Base-by-base conservation (phyloP, 2,113 vertebrate species). In the Anoura caudifer region DNA sequence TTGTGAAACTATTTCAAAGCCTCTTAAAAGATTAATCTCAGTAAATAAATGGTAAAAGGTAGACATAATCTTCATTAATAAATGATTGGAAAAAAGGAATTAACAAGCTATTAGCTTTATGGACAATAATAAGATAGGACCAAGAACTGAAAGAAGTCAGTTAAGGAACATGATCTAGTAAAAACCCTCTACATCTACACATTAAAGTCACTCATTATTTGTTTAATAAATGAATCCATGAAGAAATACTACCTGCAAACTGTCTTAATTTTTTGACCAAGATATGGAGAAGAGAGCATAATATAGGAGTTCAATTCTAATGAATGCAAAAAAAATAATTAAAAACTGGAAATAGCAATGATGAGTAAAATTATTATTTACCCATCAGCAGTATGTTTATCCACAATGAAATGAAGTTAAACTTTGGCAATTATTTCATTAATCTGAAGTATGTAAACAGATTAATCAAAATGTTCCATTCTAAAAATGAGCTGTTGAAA, bases 391-490 rank as follows among this genome's bases (percentile, higher is more conserved):
- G 33, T 76, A 19, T 95, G 59, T 92, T 95, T 95, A 90, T 67
- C 72, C 43, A 84, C 63, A 86, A 82, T 67, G n/a, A 69, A 94
- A 79, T 87, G 59, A 93, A n/a, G 79, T 91, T 69, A 79, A 47
- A 73, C 54, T 80, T 41, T 80, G 33, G 65, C 45, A 84, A 77
- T 94, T 91, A 94, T 70, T 94, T 91, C n/a, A 95, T 96, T 95
- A 97, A 94, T 90, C 84, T 85, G 85, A 94, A 82, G 52, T 76
- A 90, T 76, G 56, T 22, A 87, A 94, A 92, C 61, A 95, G 63
- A 92, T 77, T 83, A 92, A 90, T 87, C 56, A 92, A 92, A 95
- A 69, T 65, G 86, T 73, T 87, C 41, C 33, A 47, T 89, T 95
- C 61, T 96, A n/a, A 65, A 95, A 86, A 76, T 70, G 61, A 96